phyloP scores from a whole-genome alignment of 2,797 vertebrate genomes.

The Diplodus sargus region DNA sequence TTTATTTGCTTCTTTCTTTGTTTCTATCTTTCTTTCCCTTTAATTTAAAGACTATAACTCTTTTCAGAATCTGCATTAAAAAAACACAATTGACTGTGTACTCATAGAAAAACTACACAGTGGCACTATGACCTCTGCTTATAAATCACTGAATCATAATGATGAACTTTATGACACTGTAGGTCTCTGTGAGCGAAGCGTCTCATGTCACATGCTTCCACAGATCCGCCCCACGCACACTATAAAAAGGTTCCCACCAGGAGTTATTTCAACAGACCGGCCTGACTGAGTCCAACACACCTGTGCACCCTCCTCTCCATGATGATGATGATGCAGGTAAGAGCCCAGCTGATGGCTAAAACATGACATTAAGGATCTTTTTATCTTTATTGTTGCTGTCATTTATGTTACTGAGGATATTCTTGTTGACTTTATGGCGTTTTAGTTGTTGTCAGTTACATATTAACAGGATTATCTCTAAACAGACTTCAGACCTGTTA shows the following conservation, averaged over 20 bases:
- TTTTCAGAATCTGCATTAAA: background rate
- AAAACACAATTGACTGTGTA: background rate
- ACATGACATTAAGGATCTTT: background rate
- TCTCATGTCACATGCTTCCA: background rate
- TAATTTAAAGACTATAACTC: background rate
- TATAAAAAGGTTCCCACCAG: constrained; percentile 12
- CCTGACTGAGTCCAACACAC: background rate
- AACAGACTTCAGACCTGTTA: constrained; percentile 17
- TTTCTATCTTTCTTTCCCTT: too few relatives aligned
- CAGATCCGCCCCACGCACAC: background rate
- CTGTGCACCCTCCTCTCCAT: background rate
- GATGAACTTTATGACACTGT: background rate
- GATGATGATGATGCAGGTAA: constrained; percentile 32
- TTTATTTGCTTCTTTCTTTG: too few relatives aligned
- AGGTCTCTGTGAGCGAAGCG: background rate
- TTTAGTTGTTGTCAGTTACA: constrained; percentile 11
- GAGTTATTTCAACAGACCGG: background rate
- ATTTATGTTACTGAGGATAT: background rate
- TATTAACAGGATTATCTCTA: constrained; percentile 20
- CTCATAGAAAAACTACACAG: background rate
- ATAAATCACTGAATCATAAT: background rate
- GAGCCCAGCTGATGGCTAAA: background rate
- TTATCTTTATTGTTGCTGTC: background rate
- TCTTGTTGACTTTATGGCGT: constrained; percentile 4
- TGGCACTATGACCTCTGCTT: background rate